Percentiles rank a stretch among this genome's conserved stretches.
Evolutionary conservation across 92 coral and sea anemone genomes (phyloP).

Genomic region (Micromussa lordhowensis): DNA sequence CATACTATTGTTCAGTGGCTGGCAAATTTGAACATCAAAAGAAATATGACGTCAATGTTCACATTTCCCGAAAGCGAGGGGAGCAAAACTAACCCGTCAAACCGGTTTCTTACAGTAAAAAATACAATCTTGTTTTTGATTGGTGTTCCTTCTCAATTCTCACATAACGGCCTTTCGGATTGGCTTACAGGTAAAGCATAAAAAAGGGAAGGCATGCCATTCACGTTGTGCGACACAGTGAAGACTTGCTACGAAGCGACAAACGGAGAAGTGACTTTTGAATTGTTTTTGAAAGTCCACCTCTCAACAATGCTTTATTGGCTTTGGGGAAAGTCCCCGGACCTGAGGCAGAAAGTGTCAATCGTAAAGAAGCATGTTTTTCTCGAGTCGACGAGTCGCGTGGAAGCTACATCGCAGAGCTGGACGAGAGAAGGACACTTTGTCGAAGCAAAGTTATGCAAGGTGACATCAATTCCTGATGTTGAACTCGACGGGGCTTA

Average conservation of each 20-base stretch:
- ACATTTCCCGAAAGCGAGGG: no score
- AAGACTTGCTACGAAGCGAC: conserved; percentile 99
- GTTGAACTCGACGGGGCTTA: conserved; percentile 99
- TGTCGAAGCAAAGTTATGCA: conserved; percentile 99
- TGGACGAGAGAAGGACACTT: conserved; percentile 78
- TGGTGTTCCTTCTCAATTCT: neutral
- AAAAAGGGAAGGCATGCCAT: neutral
- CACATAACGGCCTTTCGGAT: conserved; percentile 4
- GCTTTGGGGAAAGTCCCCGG: conserved; percentile 99
- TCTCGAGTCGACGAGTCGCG: conserved; percentile 72
- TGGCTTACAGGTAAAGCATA: neutral
- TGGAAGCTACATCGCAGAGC: conserved; percentile 86
- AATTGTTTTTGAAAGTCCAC: conserved; percentile 6
- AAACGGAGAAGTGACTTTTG: conserved; percentile 64
- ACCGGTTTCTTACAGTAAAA: no score
- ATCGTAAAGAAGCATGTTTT: conserved; percentile 88
- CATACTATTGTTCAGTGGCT: no score
- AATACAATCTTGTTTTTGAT: neutral
- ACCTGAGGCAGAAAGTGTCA: conserved; percentile 98
- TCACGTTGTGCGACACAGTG: conserved; percentile 85
- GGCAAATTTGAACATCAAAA: no score
- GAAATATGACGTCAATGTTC: no score
- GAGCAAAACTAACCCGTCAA: no score
- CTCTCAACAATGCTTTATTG: conserved; percentile 89
- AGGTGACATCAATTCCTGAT: conserved; percentile 68